Evolutionary conservation across 1,140 invertebrate genomes (phyloP), one percentile per base, ranked within the genome.

Genomic region (Temnothorax curvispinosus): DNA sequence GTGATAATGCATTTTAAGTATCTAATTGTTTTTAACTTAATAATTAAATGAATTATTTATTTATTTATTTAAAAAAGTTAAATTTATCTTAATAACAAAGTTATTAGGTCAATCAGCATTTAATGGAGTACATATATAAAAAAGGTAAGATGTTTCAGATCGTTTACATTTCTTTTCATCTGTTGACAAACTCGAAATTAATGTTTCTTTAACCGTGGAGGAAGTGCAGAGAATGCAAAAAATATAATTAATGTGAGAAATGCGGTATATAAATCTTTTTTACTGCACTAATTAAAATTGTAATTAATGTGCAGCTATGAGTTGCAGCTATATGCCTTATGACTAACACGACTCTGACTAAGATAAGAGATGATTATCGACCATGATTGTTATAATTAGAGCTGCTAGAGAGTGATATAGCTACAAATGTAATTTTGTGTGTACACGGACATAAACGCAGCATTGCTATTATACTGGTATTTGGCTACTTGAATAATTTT

Each of bases 351-450:
- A 80, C 44, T 81, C 21, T 5, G 11, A 32, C 13, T 47, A 56
- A 81, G 50, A 67, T 67, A 50, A 32, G 64, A 69, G 62, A 81
- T 81, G 52, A 71, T 81, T 81, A 81, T 81, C 65, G 38, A 58
- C 64, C 78, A 81, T 81, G 50, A 81, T 71, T 78, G 18, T 71
- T 71, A 71, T 81, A 52, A 71, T 81, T 47, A 56, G 15, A 71
- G 2, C 5, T 56, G 44, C 41, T 13, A 58, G 47, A 15, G 38
- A 50, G 38, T 71, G 41, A 81, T 71, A 71, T n/a, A 35, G 18
- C 64, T 56, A 32, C 47, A 69, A 38, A 41, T 8, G 15, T 44
- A 44, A 13, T 38, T 15, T 54, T 15, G 1, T 27, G 27, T 27
- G 27, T 35, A 67, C 11, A 69, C 6, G 41, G 35, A 75, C 35